Conservation (phyloP, 2,888 invertebrate genomes). For the Fabriciana adippe region DNA sequence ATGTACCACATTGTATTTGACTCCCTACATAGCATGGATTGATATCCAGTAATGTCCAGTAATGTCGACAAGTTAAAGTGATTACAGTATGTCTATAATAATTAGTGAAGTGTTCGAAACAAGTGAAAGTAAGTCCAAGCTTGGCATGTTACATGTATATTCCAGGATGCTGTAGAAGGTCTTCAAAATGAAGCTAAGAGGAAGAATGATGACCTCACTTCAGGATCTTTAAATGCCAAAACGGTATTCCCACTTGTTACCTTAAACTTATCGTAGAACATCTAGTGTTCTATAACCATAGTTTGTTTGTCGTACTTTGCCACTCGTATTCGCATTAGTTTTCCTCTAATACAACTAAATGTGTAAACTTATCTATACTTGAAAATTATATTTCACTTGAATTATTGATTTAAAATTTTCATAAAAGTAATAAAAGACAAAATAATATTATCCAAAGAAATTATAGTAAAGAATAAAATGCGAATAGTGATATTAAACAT, state of each 20-base stretch:
- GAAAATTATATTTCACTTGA: background rate
- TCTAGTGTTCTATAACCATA: conserved; percentile 11
- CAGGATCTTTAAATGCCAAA: conserved; percentile 55
- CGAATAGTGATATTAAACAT: background rate
- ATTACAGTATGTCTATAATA: conserved; percentile 9
- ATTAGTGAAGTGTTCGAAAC: conserved; percentile 6
- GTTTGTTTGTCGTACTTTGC: background rate
- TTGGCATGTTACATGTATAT: conserved; percentile 71
- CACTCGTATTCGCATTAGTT: conserved; percentile 4
- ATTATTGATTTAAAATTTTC: background rate
- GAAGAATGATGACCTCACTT: conserved; percentile 61
- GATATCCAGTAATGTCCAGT: conserved; percentile 7
- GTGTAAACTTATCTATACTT: background rate
- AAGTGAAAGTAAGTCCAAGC: conserved; percentile 47
- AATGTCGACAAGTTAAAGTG: background rate
- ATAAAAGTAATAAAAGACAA: background rate
- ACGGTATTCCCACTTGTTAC: conserved; percentile 53
- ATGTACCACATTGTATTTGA: conserved; percentile 9
- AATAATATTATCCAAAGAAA: too few species aligned
- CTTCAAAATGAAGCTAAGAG: conserved; percentile 65
- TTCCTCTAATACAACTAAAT: background rate
- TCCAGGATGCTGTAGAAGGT: conserved; percentile 71
- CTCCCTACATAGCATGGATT: conserved; percentile 13
- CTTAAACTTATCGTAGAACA: conserved; percentile 25
- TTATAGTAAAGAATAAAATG: background rate